Evolutionary conservation across 2,113 vertebrate genomes (phyloP).

Genomic region (Ancistrus triradiatus): DNA sequence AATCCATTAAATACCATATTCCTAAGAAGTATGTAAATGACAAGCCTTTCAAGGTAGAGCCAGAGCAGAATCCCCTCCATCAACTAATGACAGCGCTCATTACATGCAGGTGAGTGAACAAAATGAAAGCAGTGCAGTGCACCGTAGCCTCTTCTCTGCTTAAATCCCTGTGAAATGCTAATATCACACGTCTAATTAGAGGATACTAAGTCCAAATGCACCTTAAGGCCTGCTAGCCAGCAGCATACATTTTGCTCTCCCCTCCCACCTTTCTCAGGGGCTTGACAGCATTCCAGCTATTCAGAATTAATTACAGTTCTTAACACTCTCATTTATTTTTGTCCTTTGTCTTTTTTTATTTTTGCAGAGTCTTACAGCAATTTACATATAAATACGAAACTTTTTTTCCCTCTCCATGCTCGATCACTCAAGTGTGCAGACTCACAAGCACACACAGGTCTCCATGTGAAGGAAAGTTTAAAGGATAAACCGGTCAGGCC

Average conservation of each 20-base stretch:
- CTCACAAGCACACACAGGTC: slow-evolving; percentile 19
- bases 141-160: slow-evolving; percentile 86
- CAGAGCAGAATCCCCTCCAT: slow-evolving; percentile 95
- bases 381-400: not conserved
- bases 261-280: slow-evolving; percentile 54
- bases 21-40: slow-evolving; percentile 95
- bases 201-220: slow-evolving; percentile 91
- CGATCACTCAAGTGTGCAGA: not conserved
- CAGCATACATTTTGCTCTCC: slow-evolving; percentile 70
- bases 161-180: slow-evolving; percentile 98
- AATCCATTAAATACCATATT: slow-evolving; percentile 91
- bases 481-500: slow-evolving; percentile 39
- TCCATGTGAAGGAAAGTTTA: slow-evolving; percentile 33
- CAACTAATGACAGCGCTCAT: slow-evolving; percentile 99
- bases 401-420: too few relatives aligned
- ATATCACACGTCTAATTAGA: slow-evolving; percentile 99
- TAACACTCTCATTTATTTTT: slow-evolving; percentile 33
- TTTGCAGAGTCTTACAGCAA: not conserved
- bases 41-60: slow-evolving; percentile 96
- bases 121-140: slow-evolving; percentile 92
- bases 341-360: slow-evolving; percentile 5
- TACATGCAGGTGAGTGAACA: slow-evolving; percentile 89
- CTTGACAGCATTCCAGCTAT: slow-evolving; percentile 68
- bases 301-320: slow-evolving; percentile 65
- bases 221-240: slow-evolving; percentile 69